Conservation (phyloP, 2,113 vertebrate genomes). For the Alces alces region DNA sequence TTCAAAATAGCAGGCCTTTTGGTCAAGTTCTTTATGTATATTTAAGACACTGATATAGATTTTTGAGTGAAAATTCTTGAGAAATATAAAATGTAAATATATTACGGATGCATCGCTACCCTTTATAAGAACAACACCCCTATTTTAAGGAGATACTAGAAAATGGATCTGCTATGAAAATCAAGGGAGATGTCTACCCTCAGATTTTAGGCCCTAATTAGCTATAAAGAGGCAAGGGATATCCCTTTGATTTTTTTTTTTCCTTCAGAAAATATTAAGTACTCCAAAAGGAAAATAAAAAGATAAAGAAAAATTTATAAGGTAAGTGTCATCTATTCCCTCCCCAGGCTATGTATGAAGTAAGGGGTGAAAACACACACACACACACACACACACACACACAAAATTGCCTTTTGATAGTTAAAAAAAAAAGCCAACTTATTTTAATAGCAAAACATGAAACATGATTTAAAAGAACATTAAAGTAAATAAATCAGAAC, state of each 20-base stretch:
- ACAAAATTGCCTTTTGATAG: not conserved
- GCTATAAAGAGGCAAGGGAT: not conserved
- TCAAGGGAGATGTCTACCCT: not conserved
- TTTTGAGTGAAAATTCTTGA: not conserved
- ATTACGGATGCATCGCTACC: not conserved
- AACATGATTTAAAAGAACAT: not conserved
- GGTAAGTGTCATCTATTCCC: not conserved
- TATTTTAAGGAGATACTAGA: not conserved
- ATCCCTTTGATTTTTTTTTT: not conserved
- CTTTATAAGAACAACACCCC: not conserved
- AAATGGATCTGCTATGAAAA: not conserved
- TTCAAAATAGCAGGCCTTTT: conserved; percentile 8
- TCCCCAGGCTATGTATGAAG: not conserved
- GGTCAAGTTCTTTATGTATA: not conserved
- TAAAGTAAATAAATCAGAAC: not conserved
- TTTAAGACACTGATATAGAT: not conserved
- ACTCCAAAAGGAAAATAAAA: not conserved
- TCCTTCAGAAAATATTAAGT: not conserved
- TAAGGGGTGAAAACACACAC: not conserved
- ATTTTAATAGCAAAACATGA: not conserved
- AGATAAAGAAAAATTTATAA: not conserved
- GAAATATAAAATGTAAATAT: not conserved
- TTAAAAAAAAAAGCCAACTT: not conserved
- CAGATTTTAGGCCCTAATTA: not conserved
- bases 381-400: not conserved